Evolutionary conservation across 2,797 vertebrate species (phyloP).

Genomic region (Brotula barbata): DNA sequence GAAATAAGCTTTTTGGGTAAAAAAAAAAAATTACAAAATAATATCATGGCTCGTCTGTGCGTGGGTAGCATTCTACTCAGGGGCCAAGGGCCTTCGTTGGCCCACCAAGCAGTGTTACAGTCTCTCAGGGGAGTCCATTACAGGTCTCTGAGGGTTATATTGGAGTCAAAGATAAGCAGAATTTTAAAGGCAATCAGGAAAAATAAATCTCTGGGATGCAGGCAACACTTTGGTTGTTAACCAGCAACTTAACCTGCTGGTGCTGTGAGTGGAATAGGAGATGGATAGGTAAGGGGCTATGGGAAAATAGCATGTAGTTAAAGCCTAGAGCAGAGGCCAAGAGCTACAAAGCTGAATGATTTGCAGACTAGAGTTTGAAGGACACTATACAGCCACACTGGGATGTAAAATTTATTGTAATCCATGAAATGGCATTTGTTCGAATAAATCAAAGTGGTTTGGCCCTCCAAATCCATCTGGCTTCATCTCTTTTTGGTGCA

Average conservation of each 20-base stretch:
- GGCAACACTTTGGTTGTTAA: slow-evolving; percentile 83
- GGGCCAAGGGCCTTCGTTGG: slow-evolving; percentile 88
- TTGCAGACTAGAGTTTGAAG: background rate
- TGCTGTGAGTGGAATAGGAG: slow-evolving; percentile 66
- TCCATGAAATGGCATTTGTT: slow-evolving; percentile 1
- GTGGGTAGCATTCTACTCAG: slow-evolving; percentile 81
- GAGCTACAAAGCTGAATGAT: slow-evolving; percentile 20
- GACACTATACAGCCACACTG: background rate
- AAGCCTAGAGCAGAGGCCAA: slow-evolving; percentile 39
- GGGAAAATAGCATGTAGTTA: slow-evolving; percentile 30
- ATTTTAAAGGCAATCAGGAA: slow-evolving; percentile 98
- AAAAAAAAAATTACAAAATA: slow-evolving; percentile 71
- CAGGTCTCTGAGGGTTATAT: slow-evolving; percentile 84
- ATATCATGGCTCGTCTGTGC: slow-evolving; percentile 24
- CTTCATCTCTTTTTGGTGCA: slow-evolving; percentile 10
- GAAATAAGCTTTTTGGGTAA: slow-evolving; percentile 71
- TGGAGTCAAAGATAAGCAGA: slow-evolving; percentile 96
- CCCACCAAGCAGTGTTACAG: slow-evolving; percentile 77
- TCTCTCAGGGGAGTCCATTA: slow-evolving; percentile 94
- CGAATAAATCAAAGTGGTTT: slow-evolving; percentile 1
- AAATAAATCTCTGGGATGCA: slow-evolving; percentile 79
- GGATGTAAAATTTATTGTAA: background rate
- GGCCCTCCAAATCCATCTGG: slow-evolving; percentile 1
- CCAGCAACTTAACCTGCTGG: slow-evolving; percentile 77
- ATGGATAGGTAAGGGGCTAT: slow-evolving; percentile 32